Conservation (phyloP, 2,797 vertebrate genomes). For the Acomys russatus region DNA sequence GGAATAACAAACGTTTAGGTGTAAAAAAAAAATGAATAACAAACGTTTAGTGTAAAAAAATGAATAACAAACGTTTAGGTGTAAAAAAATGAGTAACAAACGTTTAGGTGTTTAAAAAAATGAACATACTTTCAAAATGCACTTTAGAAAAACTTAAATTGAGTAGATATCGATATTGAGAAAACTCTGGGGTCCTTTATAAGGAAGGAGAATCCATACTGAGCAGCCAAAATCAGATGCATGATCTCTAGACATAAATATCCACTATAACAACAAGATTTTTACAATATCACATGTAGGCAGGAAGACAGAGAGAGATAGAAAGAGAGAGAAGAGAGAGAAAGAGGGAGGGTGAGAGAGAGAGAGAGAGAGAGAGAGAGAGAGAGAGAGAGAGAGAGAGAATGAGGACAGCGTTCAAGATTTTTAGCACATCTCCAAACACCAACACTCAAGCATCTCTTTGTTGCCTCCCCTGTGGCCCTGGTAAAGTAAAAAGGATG, state of each 20-base stretch:
- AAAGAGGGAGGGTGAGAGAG: too few species aligned
- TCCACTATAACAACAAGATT: neutral
- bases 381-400: neutral
- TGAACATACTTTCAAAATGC: constrained; percentile 1
- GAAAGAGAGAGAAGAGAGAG: too few species aligned
- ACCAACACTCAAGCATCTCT: neutral
- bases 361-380: neutral
- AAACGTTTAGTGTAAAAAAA: neutral
- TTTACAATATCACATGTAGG: neutral
- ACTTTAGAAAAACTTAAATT: constrained; percentile 47
- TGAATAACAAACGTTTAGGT: neutral
- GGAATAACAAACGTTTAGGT: neutral
- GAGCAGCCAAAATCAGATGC: neutral
- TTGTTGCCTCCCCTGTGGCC: neutral
- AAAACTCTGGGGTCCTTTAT: neutral
- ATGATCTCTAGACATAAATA: neutral
- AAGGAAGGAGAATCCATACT: neutral
- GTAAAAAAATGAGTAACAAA: constrained; percentile 7
- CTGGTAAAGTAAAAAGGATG: neutral
- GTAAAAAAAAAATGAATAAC: neutral
- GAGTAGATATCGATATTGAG: constrained; percentile 2
- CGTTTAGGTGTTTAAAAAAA: constrained; percentile 1
- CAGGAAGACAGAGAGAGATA: too few species aligned
- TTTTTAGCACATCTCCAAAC: neutral
- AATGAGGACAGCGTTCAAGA: neutral